Evolutionary conservation across 2,113 vertebrate genomes (phyloP).

Genomic region (Epinephelus moara): DNA sequence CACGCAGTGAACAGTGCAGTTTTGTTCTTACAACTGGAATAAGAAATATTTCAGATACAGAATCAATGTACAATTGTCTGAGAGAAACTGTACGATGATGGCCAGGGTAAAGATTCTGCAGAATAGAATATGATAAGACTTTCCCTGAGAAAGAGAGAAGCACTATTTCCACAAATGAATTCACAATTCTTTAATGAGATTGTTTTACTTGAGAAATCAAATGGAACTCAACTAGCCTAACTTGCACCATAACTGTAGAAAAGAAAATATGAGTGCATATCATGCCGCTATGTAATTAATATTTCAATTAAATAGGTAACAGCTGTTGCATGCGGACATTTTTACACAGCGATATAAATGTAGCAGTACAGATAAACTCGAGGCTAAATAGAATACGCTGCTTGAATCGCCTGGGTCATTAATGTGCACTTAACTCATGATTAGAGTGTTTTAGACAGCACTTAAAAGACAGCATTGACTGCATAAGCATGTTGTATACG

Average conservation of each 20-base stretch:
- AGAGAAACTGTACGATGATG: background rate
- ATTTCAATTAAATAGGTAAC: constrained; percentile 15
- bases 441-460: constrained; percentile 16
- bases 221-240: background rate
- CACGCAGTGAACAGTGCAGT: background rate
- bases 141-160: background rate
- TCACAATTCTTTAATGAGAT: background rate
- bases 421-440: constrained; percentile 23
- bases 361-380: constrained; percentile 11
- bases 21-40: background rate
- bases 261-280: background rate
- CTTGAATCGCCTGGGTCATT: constrained; percentile 4
- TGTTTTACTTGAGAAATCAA: background rate
- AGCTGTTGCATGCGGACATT: background rate
- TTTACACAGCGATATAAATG: background rate
- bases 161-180: background rate
- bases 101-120: background rate
- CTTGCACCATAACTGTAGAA: background rate
- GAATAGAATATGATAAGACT: background rate
- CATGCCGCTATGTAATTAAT: background rate
- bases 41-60: background rate
- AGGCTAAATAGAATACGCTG: constrained; percentile 2
- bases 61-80: background rate
- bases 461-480: background rate
- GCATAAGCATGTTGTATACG: constrained; percentile 9